Conservation (phyloP, 2,113 vertebrate species). For the Dryoscopus gambensis region DNA sequence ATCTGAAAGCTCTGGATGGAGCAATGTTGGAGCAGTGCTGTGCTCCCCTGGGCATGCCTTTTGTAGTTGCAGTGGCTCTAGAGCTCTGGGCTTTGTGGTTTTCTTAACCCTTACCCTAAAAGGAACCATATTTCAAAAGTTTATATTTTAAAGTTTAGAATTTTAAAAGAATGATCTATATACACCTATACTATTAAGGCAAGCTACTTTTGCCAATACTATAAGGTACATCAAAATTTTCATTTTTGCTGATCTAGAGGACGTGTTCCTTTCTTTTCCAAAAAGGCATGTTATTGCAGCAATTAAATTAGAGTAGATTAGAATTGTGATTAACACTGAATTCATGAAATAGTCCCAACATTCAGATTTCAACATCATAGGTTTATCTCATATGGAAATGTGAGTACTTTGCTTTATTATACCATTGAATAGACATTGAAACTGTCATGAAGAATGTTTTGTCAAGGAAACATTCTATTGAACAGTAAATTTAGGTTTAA, state of each 20-base stretch:
- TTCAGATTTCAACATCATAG: not conserved
- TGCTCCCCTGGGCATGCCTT: no score
- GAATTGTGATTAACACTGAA: not conserved
- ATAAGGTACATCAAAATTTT: not conserved
- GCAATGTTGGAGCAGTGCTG: accelerated
- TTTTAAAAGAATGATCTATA: not conserved
- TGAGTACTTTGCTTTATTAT: not conserved
- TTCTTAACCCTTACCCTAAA: not conserved
- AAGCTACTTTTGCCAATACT: not conserved
- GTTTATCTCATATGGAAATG: not conserved
- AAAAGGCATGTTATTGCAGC: not conserved
- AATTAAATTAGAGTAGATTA: not conserved
- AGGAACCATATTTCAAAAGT: not conserved
- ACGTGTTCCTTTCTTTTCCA: not conserved
- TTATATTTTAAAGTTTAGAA: not conserved
- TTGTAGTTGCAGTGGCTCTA: not conserved
- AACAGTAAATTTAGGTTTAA: not conserved
- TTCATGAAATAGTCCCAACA: not conserved
- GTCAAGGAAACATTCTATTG: not conserved
- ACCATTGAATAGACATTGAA: not conserved
- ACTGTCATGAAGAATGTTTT: not conserved
- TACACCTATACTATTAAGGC: not conserved
- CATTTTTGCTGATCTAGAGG: not conserved
- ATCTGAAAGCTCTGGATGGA: not conserved
- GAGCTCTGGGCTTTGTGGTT: no score